Evolutionary conservation across 2,113 vertebrate species (phyloP), one percentile per base, ranked within the genome.

Genomic region (Notothenia coriiceps): DNA sequence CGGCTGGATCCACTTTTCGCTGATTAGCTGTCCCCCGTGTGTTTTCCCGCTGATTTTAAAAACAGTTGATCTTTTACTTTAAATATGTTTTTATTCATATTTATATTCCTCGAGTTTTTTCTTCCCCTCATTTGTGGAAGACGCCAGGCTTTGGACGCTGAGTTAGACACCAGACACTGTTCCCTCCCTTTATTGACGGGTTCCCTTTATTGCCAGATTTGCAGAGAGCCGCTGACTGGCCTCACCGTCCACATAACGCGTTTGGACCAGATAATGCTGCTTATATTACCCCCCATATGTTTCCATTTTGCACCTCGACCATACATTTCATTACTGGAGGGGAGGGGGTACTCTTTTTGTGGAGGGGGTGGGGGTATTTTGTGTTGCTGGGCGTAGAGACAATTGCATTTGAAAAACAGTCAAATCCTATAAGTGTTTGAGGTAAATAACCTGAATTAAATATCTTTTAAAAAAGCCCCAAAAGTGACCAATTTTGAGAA

Each of bases 151-250:
- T 83, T 75, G 76, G 83, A 76, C 83, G 83, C 86, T 79, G 80
- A 87, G 79, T 92, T 90, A 83, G 73, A 63, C 94, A 91, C 82
- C 87, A 93, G 82, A 83, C 76, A 12, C 51, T 77, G 91, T 91
- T 88, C 91, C 89, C 84, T 80, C 85, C 92, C 82, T 79, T 89
- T 91, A 88, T 88, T 87, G 81, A 93, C 91, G 90, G 86, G 86
- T 91, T 92, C 88, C 74, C 77, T 90, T 95, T 95, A 95, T 95
- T 94, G 77, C 82, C 94, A 95, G 90, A 64, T 93, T 88, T 93
- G 73, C 93, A 89, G 86, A 80, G 74, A 86, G 25, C 71, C 64
- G 57, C 79, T 56, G 83, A 89, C 88, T 94, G 87, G 84, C 82
- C 85, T 90, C 85, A 71, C 79, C 82, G 75, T 90, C 51, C 15